phyloP scores from a whole-genome alignment of 2,113 vertebrate genomes.

The Echinops telfairi region DNA sequence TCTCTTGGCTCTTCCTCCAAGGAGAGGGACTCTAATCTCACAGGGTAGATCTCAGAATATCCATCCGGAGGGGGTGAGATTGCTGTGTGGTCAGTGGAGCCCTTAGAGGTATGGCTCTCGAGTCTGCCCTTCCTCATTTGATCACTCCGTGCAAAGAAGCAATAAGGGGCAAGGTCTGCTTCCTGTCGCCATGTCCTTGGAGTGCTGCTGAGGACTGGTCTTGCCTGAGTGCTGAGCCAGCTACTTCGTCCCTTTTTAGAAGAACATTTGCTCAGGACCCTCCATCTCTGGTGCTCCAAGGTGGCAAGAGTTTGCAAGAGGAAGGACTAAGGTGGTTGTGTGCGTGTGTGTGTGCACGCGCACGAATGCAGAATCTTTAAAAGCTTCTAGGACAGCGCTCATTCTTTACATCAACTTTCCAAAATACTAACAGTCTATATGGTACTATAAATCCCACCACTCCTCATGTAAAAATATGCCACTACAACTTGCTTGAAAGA shows the following conservation, averaged over 20 bases:
- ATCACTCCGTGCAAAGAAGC: not conserved
- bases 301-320: not conserved
- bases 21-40: not conserved
- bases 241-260: not conserved
- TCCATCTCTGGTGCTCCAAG: not conserved
- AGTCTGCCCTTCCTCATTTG: not conserved
- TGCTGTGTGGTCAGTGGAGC: no score
- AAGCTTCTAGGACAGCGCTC: not conserved
- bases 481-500: not conserved
- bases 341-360: no score
- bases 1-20: not conserved
- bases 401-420: not conserved
- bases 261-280: not conserved
- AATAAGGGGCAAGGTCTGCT: not conserved
- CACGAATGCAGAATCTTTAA: no score
- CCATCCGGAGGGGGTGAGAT: not conserved
- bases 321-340: no score
- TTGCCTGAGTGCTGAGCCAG: not conserved
- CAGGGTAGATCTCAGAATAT: not conserved
- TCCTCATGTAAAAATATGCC: not conserved
- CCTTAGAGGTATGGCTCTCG: not conserved
- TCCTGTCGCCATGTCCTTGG: not conserved
- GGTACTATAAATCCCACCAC: not conserved
- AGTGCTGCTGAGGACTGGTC: not conserved
- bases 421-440: not conserved